phyloP scores from a whole-genome alignment of 2,113 vertebrate species.

The Tenrec ecaudatus region DNA sequence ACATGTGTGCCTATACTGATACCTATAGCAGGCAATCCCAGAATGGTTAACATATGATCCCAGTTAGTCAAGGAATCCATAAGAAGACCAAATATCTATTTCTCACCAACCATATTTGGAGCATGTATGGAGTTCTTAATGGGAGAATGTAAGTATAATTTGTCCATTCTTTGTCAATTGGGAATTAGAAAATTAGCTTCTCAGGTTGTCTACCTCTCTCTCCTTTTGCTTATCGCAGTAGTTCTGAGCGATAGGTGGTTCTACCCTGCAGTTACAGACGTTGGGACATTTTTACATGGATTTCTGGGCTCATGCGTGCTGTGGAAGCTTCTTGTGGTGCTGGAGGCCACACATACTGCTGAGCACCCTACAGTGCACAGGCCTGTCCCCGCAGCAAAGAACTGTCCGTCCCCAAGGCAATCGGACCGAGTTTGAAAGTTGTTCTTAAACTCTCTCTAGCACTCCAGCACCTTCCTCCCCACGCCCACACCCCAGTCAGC shows the following conservation, averaged over 20 bases:
- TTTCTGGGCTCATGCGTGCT: neutral
- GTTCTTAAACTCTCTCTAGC: neutral
- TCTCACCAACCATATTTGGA: neutral
- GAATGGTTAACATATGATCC: conserved; percentile 3
- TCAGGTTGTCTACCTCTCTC: neutral
- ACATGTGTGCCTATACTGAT: neutral
- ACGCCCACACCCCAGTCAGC: neutral
- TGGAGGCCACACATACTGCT: neutral
- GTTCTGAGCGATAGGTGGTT: neutral
- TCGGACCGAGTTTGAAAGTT: neutral
- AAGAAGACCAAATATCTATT: neutral
- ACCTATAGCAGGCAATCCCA: neutral
- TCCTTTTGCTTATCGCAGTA: neutral
- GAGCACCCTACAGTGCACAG: neutral
- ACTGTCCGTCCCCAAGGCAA: neutral
- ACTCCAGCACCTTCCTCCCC: neutral
- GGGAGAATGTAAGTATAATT: neutral
- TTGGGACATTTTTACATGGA: neutral
- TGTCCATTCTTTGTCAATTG: neutral
- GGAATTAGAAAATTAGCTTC: neutral
- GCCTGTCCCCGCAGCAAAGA: neutral
- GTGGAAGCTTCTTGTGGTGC: neutral
- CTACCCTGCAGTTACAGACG: neutral
- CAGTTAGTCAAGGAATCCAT: neutral
- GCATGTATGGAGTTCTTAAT: neutral